Base-by-base conservation (phyloP, 2,113 vertebrate genomes). In the Muntiacus muntjak region DNA sequence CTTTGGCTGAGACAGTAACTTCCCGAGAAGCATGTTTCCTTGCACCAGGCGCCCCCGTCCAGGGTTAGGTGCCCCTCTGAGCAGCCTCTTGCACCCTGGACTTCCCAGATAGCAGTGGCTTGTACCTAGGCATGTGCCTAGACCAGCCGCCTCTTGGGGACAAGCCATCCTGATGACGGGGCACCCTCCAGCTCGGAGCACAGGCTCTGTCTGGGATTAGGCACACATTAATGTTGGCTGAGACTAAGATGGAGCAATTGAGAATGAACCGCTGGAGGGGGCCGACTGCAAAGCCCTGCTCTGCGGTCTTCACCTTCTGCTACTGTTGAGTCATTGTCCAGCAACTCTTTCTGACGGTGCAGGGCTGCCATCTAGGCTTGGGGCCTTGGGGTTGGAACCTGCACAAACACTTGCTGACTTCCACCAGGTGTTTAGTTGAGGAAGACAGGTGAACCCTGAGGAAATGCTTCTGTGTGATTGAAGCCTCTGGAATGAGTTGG, bases 21-120 rank as follows among this genome's bases (percentile, higher is more conserved):
- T 87, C 47, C 76, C 64, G 50, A 33, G 4, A 45, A 36, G 13
- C 9, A 28, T 33, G 17, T 87, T 89, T 57, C 36, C 43, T 14
- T 12, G 40, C 1, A 5, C 16, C 23, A 76, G n/a, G n/a, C 67
- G 6, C 47, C 76, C 6, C 23, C 0, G 2, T 19, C 30, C 7
- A 10, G 17, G 23, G 7, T 26, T 28, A 60, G 43, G 57, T 54
- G 25, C 60, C 30, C 33, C n/a, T 87, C 40, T 0, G 0, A 74
- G 84, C 11, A 47, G 15, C 10, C 19, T 25, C 14, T 54, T 82
- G 33, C 4, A 28, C 25, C 60, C 4, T 7, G 58, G 30, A 47
- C 54, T 71, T 88, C 28, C 33, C 7, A 15, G 36, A 88, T 74
- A 23, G 36, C 71, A 17, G 15, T 28, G 60, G 12, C 57, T 55